phyloP scores from a whole-genome alignment of 53 echinoderm and acorn worm species.

The Holothuria scabra region DNA sequence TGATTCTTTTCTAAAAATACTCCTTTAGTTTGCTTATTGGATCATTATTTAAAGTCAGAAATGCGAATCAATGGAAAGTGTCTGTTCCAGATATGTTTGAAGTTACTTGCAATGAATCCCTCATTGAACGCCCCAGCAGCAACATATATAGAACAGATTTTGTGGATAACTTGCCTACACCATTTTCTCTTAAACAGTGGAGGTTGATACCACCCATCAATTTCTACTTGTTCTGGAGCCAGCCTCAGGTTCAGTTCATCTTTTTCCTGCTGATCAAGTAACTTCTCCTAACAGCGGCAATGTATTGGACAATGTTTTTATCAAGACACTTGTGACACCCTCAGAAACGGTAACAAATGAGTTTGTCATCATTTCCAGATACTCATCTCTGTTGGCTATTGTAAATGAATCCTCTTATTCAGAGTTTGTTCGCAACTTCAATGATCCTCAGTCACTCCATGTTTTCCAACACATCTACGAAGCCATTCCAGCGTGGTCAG shows the following conservation, averaged over 20 bases:
- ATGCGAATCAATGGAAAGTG: too few species aligned
- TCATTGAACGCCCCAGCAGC: too few species aligned
- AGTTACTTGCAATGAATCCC: too few species aligned
- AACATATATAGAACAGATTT: too few species aligned
- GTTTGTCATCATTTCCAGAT: background rate
- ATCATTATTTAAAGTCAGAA: too few species aligned
- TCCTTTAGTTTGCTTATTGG: too few species aligned
- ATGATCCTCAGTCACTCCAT: background rate
- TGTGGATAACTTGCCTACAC: too few species aligned
- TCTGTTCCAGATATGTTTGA: too few species aligned
- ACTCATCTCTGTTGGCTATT: background rate
- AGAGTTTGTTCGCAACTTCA: background rate
- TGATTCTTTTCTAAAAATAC: too few species aligned
- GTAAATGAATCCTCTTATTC: background rate
- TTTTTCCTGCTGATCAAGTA: background rate
- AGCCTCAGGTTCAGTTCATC: background rate
- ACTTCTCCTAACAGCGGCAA: background rate
- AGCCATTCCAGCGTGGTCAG: background rate
- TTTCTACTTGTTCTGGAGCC: slow-evolving; percentile 18
- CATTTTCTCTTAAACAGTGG: too few species aligned
- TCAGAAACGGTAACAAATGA: background rate
- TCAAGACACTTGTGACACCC: background rate
- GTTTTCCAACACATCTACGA: slow-evolving; percentile 1
- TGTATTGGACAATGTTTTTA: background rate
- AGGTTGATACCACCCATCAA: background rate